These are phyloP conservation scores for Ooceraea biroi DNA, from an alignment of 1,140 invertebrate genomes.

Conservation along the genomic window DNA sequence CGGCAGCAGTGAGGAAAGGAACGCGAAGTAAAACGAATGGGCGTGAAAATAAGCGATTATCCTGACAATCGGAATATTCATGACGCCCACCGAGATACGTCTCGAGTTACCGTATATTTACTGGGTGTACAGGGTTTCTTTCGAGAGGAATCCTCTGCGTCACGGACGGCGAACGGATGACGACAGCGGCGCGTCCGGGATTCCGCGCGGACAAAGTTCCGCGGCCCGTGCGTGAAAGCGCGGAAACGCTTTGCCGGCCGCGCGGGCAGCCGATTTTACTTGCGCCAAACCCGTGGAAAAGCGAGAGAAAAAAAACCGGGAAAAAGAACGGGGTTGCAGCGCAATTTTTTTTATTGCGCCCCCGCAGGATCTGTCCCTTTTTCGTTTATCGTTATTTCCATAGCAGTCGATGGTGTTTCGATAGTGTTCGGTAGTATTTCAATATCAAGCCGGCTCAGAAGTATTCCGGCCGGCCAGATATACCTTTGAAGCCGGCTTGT, in stretches of 20 bases:
- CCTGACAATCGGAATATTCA: conserved; percentile 33
- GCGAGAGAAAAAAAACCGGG: too few species aligned
- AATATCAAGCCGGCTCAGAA: conserved; percentile 65
- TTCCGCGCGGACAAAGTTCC: conserved; percentile 53
- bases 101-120: conserved; percentile 17
- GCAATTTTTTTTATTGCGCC: conserved; percentile 52
- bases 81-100: not conserved
- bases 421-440: conserved; percentile 62
- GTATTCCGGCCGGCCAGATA: conserved; percentile 64
- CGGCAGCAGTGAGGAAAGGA: not conserved
- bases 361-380: conserved; percentile 55
- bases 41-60: conserved; percentile 45
- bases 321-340: conserved; percentile 22
- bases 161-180: not conserved
- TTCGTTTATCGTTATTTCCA: conserved; percentile 63
- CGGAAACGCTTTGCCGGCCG: conserved; percentile 46
- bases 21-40: conserved; percentile 30
- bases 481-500: conserved; percentile 71
- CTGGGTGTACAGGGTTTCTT: not conserved
- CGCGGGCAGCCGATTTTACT: conserved; percentile 48
- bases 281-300: conserved; percentile 26
- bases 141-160: not conserved
- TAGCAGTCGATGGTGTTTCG: conserved; percentile 62
- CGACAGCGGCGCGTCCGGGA: conserved; percentile 1
- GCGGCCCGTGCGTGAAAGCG: conserved; percentile 32